Evolutionary conservation across 1,140 invertebrate species (phyloP).

Genomic region (Hormaphis cornu): DNA sequence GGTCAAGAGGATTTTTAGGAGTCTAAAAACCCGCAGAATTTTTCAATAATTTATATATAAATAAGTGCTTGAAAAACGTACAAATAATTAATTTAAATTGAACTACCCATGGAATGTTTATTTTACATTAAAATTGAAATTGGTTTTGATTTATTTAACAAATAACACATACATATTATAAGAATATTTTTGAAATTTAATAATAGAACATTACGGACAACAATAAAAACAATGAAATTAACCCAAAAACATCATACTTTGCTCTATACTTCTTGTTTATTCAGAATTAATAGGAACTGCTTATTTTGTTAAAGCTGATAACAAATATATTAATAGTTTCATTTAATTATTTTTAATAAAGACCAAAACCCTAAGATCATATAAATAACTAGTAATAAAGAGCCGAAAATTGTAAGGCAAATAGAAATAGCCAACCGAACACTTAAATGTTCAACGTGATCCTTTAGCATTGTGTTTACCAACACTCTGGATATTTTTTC

Average conservation of each 20-base stretch:
- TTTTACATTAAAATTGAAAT: too few species aligned
- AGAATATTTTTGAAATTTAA: not conserved
- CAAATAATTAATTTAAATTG: not conserved
- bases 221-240: not conserved
- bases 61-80: not conserved
- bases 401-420: constrained; percentile 48
- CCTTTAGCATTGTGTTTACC: constrained; percentile 48
- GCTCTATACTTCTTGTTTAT: not conserved
- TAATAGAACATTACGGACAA: not conserved
- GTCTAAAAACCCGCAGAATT: not conserved
- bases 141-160: too few species aligned
- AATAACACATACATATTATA: too few species aligned
- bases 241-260: not conserved
- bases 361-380: constrained; percentile 40
- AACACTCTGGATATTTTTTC: constrained; percentile 65
- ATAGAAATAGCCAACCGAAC: constrained; percentile 46
- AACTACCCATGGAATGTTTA: too few species aligned
- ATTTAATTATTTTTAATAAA: constrained; percentile 6
- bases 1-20: not conserved
- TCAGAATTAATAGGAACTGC: constrained; percentile 4
- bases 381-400: constrained; percentile 45
- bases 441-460: constrained; percentile 43
- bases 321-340: not conserved
- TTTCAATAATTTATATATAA: not conserved
- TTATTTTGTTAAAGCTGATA: not conserved